Evolutionary conservation across 1,140 invertebrate genomes (phyloP).

Genomic region (Scaptomyza hsui): DNA sequence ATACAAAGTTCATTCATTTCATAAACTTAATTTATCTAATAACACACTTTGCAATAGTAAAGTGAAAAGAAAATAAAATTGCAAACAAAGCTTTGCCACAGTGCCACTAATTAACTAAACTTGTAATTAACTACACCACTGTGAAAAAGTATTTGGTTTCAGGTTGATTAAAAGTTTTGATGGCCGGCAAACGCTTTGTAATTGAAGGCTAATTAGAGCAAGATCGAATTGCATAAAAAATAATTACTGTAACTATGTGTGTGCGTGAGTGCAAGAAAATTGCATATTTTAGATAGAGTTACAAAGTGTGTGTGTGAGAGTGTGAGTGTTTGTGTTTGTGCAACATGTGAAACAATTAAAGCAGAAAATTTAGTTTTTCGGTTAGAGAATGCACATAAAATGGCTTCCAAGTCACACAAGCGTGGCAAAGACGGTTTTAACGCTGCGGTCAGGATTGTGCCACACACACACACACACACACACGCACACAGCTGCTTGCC

Average conservation of each 20-base stretch:
- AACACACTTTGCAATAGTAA: too few species aligned
- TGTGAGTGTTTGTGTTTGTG: conserved; percentile 4
- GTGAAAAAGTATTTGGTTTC: background rate
- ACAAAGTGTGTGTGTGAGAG: background rate
- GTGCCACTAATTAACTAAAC: too few species aligned
- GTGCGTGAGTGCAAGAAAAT: background rate
- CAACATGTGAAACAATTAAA: conserved; percentile 44
- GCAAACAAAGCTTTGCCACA: too few species aligned
- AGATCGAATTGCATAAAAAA: background rate
- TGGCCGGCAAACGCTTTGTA: background rate
- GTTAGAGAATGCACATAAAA: conserved; percentile 29
- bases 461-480: conserved; percentile 10
- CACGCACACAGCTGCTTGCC: background rate
- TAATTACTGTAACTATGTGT: background rate
- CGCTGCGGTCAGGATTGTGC: conserved; percentile 23
- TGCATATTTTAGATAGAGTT: conserved; percentile 9
- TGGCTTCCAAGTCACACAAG: conserved; percentile 28
- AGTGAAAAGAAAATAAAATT: too few species aligned
- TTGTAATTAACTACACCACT: background rate
- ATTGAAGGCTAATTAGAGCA: conserved; percentile 5
- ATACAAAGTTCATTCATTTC: too few species aligned
- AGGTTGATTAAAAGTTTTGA: background rate
- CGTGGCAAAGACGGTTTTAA: conserved; percentile 11
- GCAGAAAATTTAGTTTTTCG: conserved; percentile 19
- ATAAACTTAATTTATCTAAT: too few species aligned